Percentiles rank a stretch among this genome's conserved stretches.
Evolutionary conservation across 2,888 invertebrate genomes (phyloP).

Genomic region (Syrista parreyssii): DNA sequence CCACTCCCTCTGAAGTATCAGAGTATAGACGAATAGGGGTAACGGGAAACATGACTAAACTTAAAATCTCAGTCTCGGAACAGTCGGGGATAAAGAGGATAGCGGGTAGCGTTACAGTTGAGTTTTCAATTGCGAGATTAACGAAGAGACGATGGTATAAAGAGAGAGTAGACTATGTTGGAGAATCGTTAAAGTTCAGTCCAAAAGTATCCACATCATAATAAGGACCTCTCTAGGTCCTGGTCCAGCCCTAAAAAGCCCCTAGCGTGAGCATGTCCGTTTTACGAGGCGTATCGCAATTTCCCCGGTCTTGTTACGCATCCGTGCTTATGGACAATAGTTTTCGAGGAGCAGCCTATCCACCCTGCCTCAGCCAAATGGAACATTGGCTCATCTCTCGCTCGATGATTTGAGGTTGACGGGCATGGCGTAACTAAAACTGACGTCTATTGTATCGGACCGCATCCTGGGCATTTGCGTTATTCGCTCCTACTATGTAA

Average conservation of each 20-base stretch:
- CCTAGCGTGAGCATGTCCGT: not conserved
- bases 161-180: too few species aligned
- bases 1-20: not conserved
- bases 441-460: conserved; percentile 58
- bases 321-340: conserved; percentile 24
- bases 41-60: not conserved
- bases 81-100: too few species aligned
- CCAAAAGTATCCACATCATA: not conserved
- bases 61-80: too few species aligned
- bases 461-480: conserved; percentile 38
- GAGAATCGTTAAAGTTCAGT: too few species aligned
- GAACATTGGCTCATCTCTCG: conserved; percentile 45
- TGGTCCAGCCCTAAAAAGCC: conserved; percentile 6
- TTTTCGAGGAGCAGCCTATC: conserved; percentile 14
- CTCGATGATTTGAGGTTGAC: conserved; percentile 51
- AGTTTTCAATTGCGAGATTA: too few species aligned
- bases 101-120: too few species aligned
- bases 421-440: conserved; percentile 59
- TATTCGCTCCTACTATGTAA: conserved; percentile 13
- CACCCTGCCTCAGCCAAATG: conserved; percentile 28
- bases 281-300: conserved; percentile 20
- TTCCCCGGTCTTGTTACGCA: conserved; percentile 24
- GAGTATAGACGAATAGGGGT: not conserved
- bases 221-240: not conserved
- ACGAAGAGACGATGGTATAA: too few species aligned